Evolutionary conservation across 92 coral and sea anemone species (phyloP), one percentile per base, ranked within the genome.

Genomic region (Siderastrea radians): DNA sequence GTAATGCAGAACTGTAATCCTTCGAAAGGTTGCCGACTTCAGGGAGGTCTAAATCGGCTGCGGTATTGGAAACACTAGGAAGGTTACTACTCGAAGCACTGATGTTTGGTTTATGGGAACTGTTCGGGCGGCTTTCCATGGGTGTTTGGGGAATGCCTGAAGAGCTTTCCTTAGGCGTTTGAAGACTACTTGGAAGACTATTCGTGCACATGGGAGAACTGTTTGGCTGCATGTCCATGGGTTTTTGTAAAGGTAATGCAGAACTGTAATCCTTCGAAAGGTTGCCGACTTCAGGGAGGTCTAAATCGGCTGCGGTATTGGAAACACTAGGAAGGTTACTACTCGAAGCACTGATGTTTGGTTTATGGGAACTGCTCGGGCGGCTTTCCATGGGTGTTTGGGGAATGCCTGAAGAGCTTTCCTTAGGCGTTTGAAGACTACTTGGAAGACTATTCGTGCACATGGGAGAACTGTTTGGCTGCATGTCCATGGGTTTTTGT

Each of bases 201-300:
- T 51, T n/a, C n/a, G n/a, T n/a, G n/a, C n/a, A n/a, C n/a, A n/a
- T n/a, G n/a, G n/a, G n/a, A n/a, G n/a, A n/a, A n/a, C n/a, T n/a
- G n/a, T n/a, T n/a, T n/a, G n/a, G n/a, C n/a, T n/a, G n/a, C n/a
- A n/a, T n/a, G n/a, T n/a, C n/a, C n/a, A n/a, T n/a, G n/a, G n/a
- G n/a, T n/a, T n/a, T n/a, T n/a, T n/a, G n/a, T 49, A 50, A 65
- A 47, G 75, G 77, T 67, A 81, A 81, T 67, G 70, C 63, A 48
- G 65, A 48, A 16, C 62, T 68, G 73, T 68, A 43, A 51, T 43
- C 16, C 50, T 68, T 51, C 15, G 50, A 43, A 6, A 49, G 48
- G 8, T 66, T 67, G 8, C 26, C 5, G 12, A 19, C 72, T 67
- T 47, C 48, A 38, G 72, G 72, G 45, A 68, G 49, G 73, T 68